These are phyloP conservation scores for Phataginus tricuspis DNA, from an alignment of 2,797 vertebrate species.

Conservation along the genomic window DNA sequence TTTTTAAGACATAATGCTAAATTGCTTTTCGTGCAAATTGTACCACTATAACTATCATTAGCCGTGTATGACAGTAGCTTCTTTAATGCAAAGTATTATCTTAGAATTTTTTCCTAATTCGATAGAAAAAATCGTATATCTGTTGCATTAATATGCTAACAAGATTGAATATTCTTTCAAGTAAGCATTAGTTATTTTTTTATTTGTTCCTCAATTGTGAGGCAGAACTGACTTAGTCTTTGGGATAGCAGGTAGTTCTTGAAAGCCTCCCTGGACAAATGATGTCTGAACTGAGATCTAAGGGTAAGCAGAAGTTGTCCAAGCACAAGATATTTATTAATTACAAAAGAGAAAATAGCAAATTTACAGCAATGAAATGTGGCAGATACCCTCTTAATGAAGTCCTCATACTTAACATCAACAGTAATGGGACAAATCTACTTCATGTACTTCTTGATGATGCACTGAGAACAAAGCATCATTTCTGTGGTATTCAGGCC, in stretches of 20 bases:
- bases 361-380: not conserved
- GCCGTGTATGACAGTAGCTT: not conserved
- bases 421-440: not conserved
- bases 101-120: not conserved
- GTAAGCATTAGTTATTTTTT: slow-evolving; percentile 5
- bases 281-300: slow-evolving; percentile 2
- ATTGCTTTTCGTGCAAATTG: not conserved
- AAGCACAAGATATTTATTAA: slow-evolving; percentile 1
- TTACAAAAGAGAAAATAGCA: not conserved
- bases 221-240: not conserved
- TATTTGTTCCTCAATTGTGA: slow-evolving; percentile 4
- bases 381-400: not conserved
- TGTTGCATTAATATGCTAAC: not conserved
- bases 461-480: not conserved
- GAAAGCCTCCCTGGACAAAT: not conserved
- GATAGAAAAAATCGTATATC: not conserved
- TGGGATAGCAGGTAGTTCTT: not conserved
- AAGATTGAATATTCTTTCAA: slow-evolving; percentile 34
- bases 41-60: not conserved
- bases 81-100: not conserved
- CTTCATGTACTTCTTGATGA: not conserved
- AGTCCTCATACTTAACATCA: not conserved
- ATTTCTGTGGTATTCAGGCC: not conserved
- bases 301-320: not conserved
- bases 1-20: slow-evolving; percentile 52